These are phyloP conservation scores for Embidobia sp. DNA, from an alignment of 2,888 invertebrate species.

Conservation along the genomic window DNA sequence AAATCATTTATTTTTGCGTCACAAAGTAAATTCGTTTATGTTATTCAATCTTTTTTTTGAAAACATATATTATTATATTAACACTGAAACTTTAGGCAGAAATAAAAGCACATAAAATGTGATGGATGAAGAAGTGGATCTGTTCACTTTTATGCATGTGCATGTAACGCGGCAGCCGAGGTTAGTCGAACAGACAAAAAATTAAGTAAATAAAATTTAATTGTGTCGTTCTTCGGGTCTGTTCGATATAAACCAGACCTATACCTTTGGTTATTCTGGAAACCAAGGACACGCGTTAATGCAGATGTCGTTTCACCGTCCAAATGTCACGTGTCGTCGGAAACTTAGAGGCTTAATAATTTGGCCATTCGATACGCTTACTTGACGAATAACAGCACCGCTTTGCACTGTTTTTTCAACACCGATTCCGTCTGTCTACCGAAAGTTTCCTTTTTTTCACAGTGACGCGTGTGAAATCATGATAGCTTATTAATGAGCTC, in stretches of 20 bases:
- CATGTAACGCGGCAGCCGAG: slow-evolving; percentile 16
- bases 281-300: slow-evolving; percentile 53
- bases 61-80: too few species aligned
- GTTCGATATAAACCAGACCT: slow-evolving; percentile 43
- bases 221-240: slow-evolving; percentile 1
- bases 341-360: slow-evolving; percentile 27
- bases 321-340: slow-evolving; percentile 46
- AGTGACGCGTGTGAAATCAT: slow-evolving; percentile 19
- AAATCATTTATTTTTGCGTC: too few species aligned
- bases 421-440: slow-evolving; percentile 21
- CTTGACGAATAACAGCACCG: slow-evolving; percentile 44
- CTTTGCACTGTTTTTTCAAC: slow-evolving; percentile 38
- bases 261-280: slow-evolving; percentile 14
- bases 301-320: slow-evolving; percentile 42
- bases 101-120: too few species aligned
- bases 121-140: neutral
- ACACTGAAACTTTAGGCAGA: too few species aligned
- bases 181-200: slow-evolving; percentile 21
- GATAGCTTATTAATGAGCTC: slow-evolving; percentile 28
- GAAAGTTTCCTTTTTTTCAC: slow-evolving; percentile 3
- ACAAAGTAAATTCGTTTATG: too few species aligned
- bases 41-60: too few species aligned
- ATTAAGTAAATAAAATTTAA: slow-evolving; percentile 35
- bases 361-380: slow-evolving; percentile 49
- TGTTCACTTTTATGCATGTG: neutral